Percentiles rank a stretch among this genome's conserved stretches.
Evolutionary conservation across 2,888 invertebrate species (phyloP).

Genomic region (Meandrusa payeni): DNA sequence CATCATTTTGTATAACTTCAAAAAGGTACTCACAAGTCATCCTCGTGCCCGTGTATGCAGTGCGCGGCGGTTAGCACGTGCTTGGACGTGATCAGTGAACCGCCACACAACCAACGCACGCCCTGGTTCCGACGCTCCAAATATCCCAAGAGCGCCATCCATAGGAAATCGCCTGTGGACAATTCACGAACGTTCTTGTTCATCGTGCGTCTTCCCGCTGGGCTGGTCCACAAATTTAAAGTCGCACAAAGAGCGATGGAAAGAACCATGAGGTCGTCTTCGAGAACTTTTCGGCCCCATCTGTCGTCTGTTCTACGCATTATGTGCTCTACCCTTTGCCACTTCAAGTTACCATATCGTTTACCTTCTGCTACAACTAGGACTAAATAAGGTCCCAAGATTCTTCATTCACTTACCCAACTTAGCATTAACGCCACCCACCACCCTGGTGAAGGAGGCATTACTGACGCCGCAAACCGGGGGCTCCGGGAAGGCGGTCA

Average conservation of each 20-base stretch:
- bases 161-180: slow-evolving; percentile 87
- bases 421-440: slow-evolving; percentile 85
- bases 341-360: too few species aligned
- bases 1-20: too few species aligned
- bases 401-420: slow-evolving; percentile 82
- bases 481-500: slow-evolving; percentile 54
- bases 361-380: too few species aligned
- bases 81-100: slow-evolving; percentile 82
- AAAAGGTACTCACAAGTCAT: slow-evolving; percentile 77
- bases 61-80: slow-evolving; percentile 91
- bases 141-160: slow-evolving; percentile 89
- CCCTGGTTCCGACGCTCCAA: slow-evolving; percentile 44
- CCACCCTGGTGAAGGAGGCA: slow-evolving; percentile 81
- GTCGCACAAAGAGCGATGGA: too few species aligned
- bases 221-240: too few species aligned
- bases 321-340: too few species aligned
- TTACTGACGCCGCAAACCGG: slow-evolving; percentile 84
- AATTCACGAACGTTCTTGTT: too few species aligned
- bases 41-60: slow-evolving; percentile 82
- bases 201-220: too few species aligned
- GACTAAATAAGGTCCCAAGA: too few species aligned
- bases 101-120: slow-evolving; percentile 83
- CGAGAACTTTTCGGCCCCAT: too few species aligned
- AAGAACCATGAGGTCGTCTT: too few species aligned
- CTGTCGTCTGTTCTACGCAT: too few species aligned